A percentile compares a stretch with the other conserved stretches of the same genome.
phyloP scores from a whole-genome alignment of 2,797 vertebrate genomes.

The Mergus octosetaceus region DNA sequence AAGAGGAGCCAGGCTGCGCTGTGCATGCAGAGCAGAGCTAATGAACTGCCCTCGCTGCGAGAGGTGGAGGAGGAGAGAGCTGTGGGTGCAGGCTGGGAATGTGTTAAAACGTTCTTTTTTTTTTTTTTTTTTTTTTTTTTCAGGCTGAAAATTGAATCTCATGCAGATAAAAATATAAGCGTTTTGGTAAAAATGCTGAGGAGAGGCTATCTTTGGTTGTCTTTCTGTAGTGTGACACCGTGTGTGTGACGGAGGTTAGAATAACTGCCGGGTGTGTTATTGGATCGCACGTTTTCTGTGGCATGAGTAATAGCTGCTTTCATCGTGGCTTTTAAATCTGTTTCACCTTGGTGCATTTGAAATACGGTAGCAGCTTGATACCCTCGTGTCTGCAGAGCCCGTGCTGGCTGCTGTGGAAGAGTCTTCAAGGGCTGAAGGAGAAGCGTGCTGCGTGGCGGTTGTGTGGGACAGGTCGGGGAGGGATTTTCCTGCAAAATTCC shows the following conservation, averaged over 20 bases:
- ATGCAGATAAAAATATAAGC: conserved; percentile 18
- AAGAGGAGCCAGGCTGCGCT: not conserved
- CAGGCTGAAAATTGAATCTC: conserved; percentile 26
- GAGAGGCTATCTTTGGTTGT: not conserved
- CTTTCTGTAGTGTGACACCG: not conserved
- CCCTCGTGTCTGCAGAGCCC: not conserved
- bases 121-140: conserved; percentile 38
- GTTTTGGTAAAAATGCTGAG: conserved; percentile 42
- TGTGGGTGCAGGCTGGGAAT: not conserved
- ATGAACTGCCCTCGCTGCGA: not conserved
- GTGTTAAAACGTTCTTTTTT: conserved; percentile 14
- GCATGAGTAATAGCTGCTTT: not conserved
- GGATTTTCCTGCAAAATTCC: not conserved
- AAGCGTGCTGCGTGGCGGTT: rapidly evolving
- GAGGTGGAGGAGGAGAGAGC: conserved; percentile 22
- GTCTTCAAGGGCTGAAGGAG: not conserved
- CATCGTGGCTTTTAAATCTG: not conserved
- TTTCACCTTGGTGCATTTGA: not conserved
- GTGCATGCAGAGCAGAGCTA: not conserved
- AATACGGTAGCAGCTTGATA: not conserved
- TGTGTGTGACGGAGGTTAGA: not conserved
- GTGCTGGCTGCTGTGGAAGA: not conserved
- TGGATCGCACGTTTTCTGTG: not conserved
- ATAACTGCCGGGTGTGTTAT: not conserved
- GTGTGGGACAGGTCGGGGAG: rapidly evolving